These are phyloP conservation scores for Xestia ashworthii DNA, from an alignment of 2,888 invertebrate genomes.

Conservation along the genomic window DNA sequence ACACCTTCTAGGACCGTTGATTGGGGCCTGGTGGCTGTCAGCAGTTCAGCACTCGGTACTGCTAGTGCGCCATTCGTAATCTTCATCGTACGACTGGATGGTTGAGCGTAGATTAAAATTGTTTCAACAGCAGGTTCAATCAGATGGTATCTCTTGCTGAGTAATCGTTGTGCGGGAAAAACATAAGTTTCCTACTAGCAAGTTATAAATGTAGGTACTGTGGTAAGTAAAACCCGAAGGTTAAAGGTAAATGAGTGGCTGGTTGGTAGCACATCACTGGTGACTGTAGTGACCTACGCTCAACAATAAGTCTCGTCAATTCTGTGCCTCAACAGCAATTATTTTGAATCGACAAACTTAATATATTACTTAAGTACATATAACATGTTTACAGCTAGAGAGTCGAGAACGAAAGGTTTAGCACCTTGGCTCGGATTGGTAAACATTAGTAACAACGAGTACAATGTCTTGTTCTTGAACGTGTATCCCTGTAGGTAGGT, in stretches of 20 bases:
- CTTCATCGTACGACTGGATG: neutral
- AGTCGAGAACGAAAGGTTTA: neutral
- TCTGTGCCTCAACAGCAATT: neutral
- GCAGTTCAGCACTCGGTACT: neutral
- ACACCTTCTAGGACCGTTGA: neutral
- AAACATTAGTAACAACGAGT: neutral
- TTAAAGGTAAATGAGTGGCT: neutral
- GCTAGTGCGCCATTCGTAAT: neutral
- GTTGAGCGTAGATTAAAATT: neutral
- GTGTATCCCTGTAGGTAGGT: neutral
- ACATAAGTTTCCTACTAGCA: neutral
- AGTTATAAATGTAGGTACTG: conserved; percentile 5
- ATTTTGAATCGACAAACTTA: neutral
- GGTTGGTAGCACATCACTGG: neutral
- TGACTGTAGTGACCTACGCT: neutral
- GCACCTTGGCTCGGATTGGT: neutral
- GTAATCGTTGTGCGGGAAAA: conserved; percentile 23
- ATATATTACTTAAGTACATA: too few species aligned
- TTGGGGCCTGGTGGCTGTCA: neutral
- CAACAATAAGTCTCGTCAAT: neutral
- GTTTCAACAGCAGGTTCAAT: conserved; percentile 6
- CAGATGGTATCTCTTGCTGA: conserved; percentile 1
- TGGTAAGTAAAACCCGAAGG: conserved; percentile 38
- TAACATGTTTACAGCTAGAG: neutral
- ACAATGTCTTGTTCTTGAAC: neutral